Conservation (phyloP, 1,140 invertebrate species). For the Spodoptera litura region DNA sequence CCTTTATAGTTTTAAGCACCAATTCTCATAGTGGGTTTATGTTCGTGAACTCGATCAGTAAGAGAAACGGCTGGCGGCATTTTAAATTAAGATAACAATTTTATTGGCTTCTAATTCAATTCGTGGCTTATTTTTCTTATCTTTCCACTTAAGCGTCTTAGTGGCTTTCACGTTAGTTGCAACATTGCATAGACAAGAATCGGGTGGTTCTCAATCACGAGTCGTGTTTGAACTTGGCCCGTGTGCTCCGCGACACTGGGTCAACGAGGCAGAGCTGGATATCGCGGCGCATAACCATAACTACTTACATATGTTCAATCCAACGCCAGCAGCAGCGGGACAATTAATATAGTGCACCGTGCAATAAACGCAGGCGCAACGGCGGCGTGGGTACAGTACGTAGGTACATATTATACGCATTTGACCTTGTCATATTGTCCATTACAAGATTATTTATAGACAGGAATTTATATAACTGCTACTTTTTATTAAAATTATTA, state of each 20-base stretch:
- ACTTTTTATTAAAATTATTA: slow-evolving; percentile 28
- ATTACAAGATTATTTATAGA: slow-evolving; percentile 11
- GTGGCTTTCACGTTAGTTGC: slow-evolving; percentile 57
- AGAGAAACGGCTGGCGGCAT: slow-evolving; percentile 60
- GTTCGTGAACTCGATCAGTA: slow-evolving; percentile 67
- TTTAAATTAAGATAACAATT: slow-evolving; percentile 78
- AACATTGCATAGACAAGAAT: slow-evolving; percentile 53
- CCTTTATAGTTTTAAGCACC: slow-evolving; percentile 48
- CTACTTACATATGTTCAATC: slow-evolving; percentile 15
- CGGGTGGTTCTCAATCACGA: slow-evolving; percentile 44
- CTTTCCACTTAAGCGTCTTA: slow-evolving; percentile 58
- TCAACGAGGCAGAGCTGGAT: slow-evolving; percentile 53
- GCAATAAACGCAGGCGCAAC: slow-evolving; percentile 39
- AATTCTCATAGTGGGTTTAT: slow-evolving; percentile 59
- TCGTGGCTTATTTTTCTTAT: slow-evolving; percentile 63
- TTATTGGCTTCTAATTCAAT: slow-evolving; percentile 74
- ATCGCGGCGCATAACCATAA: slow-evolving; percentile 39
- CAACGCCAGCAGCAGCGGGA: slow-evolving; percentile 18
- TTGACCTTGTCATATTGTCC: slow-evolving; percentile 17
- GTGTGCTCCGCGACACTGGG: slow-evolving; percentile 51
- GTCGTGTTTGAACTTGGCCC: slow-evolving; percentile 58
- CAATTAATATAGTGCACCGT: slow-evolving; percentile 57
- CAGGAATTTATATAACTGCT: slow-evolving; percentile 14
- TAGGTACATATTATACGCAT: background rate
- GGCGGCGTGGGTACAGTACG: slow-evolving; percentile 3